Base-by-base conservation (phyloP, 1,140 invertebrate species). In the Episyrphus balteatus region DNA sequence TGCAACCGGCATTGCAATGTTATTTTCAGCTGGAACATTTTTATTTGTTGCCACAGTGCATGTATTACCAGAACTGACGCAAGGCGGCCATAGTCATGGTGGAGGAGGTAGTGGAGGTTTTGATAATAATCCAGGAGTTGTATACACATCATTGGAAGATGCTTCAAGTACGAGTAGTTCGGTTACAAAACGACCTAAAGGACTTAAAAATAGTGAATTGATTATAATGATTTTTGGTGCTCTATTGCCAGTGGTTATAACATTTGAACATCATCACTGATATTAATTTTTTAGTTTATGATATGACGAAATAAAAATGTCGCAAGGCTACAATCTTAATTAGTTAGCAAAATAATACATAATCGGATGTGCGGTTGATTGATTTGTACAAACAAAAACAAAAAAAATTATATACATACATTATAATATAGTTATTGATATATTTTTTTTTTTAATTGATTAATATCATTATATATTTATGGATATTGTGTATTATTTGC, bases 21-120 rank as follows among this genome's bases (percentile, higher is more conserved):
- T 99, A 15, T 99, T 99, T 69, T 97, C 92, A 52, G 96, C 92
- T 1, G 96, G 96, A 2, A 99, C 96, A 39, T 99, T 99, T 72
- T 73, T 99, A 8, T 99, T 98, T 64, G 96, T 99, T 7, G 92
- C 96, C 0, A 98, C 96, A 2, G 94, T 98, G 2, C 96, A 99
- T 70, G 93, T 99, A 3, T 68, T 99, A 38, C 94, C 96, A 1
- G 95, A 99, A 72, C 71, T 98, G 21, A 86, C 83, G 50, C 73
- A 74, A 42, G 44, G 50, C 3, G 67, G 66, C 21, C 69, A 69
- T 51, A 14, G 33, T 15, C 12, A 36, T 36, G 12, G 12, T 36
- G 12, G 12, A 12, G 34, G 14, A n/a, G 12, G 12, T 36, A 5
- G 12, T 3, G 34, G 14, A n/a, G 11, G 10, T 26, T 26, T 5